Evolutionary conservation across 2,888 invertebrate genomes (phyloP).

Genomic region (Galeruca laticollis): DNA sequence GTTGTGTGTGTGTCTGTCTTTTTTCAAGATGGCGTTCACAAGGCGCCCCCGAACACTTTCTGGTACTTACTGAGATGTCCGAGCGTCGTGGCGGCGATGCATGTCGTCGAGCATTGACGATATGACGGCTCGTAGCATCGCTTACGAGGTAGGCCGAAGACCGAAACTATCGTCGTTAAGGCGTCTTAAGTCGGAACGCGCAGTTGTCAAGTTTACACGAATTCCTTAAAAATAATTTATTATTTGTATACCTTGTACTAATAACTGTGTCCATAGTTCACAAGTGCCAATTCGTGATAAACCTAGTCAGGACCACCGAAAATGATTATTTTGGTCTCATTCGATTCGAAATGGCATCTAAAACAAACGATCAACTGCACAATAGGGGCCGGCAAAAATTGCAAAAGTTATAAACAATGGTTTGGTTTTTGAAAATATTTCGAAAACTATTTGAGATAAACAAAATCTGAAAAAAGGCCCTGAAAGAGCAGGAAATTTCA

Average conservation of each 20-base stretch:
- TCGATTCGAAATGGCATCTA: no score
- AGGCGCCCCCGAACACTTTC: conserved; percentile 47
- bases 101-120: conserved; percentile 44
- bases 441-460: no score
- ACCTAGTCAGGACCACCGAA: no score
- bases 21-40: conserved; percentile 28
- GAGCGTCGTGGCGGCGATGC: conserved; percentile 43
- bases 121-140: conserved; percentile 41
- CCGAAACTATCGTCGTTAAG: conserved; percentile 35
- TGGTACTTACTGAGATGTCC: conserved; percentile 51
- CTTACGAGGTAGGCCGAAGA: conserved; percentile 35
- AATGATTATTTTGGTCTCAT: no score
- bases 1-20: conserved; percentile 18
- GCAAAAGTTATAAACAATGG: no score
- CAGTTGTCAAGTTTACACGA: not conserved
- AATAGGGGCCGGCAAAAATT: no score
- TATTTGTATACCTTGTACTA: not conserved
- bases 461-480: no score
- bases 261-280: no score
- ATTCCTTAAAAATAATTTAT: not conserved
- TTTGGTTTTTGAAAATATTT: no score
- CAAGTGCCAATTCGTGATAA: no score
- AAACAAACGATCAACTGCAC: no score
- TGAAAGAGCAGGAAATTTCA: no score
- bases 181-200: conserved; percentile 8